Evolutionary conservation across 2,113 vertebrate genomes (phyloP), one percentile per base, ranked within the genome.

Genomic region (Elephas maximus): DNA sequence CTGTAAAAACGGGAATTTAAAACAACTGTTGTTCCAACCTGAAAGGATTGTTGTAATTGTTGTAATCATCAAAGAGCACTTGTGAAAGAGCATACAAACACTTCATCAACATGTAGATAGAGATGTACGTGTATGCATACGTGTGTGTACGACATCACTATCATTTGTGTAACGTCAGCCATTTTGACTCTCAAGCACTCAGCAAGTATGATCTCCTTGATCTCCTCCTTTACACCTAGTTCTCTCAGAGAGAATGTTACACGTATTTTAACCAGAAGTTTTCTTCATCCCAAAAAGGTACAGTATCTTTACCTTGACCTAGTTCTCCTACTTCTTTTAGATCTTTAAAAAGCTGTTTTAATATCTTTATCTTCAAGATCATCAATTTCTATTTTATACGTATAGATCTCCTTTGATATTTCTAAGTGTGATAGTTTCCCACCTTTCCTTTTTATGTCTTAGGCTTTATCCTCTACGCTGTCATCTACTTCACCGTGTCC

Each of bases 351-450:
- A n/a, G 17, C 11, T 69, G 82, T 87, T 79, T 24, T 33, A 76
- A 90, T 71, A 93, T 73, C 53, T 91, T 89, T 63, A 87, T 91
- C 65, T 69, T 76, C 48, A 95, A 87, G 77, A 88, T 96, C 69
- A 95, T 88, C 57, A 81, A 81, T 94, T 76, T 92, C 20, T 94
- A 4, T 62, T 76, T 92, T 63, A 45, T 71, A 87, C 30, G 81
- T 37, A 74, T 69, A 81, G 0, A 65, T 95, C 7, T 63, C 18
- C 17, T 95, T 81, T 93, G 65, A 62, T 88, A 85, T 62, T 92
- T 91, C 88, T 95, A 91, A 83, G 65, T 45, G n/a, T n/a, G 17
- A 45, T 80, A 80, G 8, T 86, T 94, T 78, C 44, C 62, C 73
- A 12, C 24, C 84, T 91, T 95, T 83, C 8, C 60, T 84, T 90